Percentiles rank a stretch among this genome's conserved stretches.
These are phyloP conservation scores for Zelostemma sp. DNA, from an alignment of 1,140 invertebrate genomes.

Conservation along the genomic window DNA sequence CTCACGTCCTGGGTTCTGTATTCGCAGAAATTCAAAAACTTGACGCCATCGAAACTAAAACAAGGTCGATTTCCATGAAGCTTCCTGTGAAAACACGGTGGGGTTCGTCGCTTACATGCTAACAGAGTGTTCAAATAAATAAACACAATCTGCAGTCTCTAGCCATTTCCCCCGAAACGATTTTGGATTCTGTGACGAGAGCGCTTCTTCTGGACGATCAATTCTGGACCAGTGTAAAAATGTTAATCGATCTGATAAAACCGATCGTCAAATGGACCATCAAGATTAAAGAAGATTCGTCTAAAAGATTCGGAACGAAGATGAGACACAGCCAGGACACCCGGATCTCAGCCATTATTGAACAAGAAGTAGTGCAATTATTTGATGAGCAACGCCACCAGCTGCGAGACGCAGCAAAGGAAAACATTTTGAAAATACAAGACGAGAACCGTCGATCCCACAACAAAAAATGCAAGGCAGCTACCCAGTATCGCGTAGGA, in stretches of 20 bases:
- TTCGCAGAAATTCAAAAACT: not conserved
- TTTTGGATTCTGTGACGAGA: not conserved
- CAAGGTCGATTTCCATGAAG: constrained; percentile 13
- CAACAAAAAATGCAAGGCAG: constrained; percentile 38
- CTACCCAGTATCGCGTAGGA: constrained; percentile 26
- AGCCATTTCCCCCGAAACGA: constrained; percentile 16
- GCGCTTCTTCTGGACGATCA: not conserved
- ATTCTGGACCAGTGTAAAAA: no score
- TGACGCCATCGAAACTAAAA: constrained; percentile 18
- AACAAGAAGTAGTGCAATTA: constrained; percentile 15
- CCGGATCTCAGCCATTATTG: not conserved
- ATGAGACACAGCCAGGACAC: constrained; percentile 29
- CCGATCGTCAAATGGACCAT: no score
- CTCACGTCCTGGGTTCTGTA: constrained; percentile 20
- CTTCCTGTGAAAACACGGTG: constrained; percentile 21
- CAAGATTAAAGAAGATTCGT: no score
- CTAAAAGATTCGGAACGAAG: constrained; percentile 55
- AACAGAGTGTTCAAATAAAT: constrained; percentile 28
- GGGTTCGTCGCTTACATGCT: constrained; percentile 23
- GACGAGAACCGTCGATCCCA: constrained; percentile 39
- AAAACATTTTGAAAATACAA: constrained; percentile 35
- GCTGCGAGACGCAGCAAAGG: constrained; percentile 4
- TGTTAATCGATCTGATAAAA: no score
- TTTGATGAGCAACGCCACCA: constrained; percentile 17
- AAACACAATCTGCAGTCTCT: constrained; percentile 38